Base-by-base conservation (phyloP, 2,888 invertebrate species). In the Dasysyrphus tricinctus region DNA sequence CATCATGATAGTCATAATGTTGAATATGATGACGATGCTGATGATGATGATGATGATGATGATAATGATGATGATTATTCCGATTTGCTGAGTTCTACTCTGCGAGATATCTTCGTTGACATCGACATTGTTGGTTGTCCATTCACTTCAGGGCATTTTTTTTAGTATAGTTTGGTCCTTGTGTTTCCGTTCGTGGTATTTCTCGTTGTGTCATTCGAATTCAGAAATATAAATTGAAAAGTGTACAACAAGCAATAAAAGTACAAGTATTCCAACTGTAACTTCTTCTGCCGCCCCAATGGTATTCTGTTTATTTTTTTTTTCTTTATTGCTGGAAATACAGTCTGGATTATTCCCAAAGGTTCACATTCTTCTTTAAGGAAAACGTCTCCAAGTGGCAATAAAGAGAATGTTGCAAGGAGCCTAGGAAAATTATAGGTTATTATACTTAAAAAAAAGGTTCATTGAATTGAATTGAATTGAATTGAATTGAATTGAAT, bases 81-180 rank as follows among this genome's bases (percentile, higher is more conserved):
- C 19, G 37, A 59, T 67, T 3, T 42, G 67, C 51, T 54, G 32
- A 24, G 6, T n/a, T n/a, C n/a, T 9, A 51, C 24, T 34, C 44
- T 34, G 32, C 3, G 29, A 16, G 14, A 34, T 34, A 11, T 47
- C 65, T 49, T 34, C 12, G 32, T 34, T 54, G 29, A 32, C 29
- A 32, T 54, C 3, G 54, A 9, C 12, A 2, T 12, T 34, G 65
- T 37, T 67, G 37, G 39, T 19, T 12, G 19, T 29, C 29, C 34
- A 34, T 57, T 49, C 77, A 54, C 67, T 73, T n/a, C 12, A 49
- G 34, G 54, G 34, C 42, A 39, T 37, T 24, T 24, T 39, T 29
- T 77, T 67, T 67, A 54, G 59, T 67, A n/a, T n/a, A 54, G 59
- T 61, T 59, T 24, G 51, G 39, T 42, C 54, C 39, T 51, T 76